These are phyloP conservation scores for Helarctos malayanus DNA, from an alignment of 2,797 vertebrate genomes.

Conservation along the genomic window DNA sequence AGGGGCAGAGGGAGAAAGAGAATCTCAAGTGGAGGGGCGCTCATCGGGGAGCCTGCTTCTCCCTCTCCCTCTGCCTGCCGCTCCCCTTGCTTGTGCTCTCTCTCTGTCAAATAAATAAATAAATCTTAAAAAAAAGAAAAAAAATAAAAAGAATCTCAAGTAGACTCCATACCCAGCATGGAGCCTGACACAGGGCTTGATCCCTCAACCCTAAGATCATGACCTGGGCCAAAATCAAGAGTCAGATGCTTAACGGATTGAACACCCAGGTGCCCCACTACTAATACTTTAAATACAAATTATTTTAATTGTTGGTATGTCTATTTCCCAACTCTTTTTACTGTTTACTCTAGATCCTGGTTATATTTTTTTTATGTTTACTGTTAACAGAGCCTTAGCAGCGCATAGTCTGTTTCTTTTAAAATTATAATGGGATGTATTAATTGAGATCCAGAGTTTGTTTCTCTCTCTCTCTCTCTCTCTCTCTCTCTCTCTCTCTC, in stretches of 20 bases:
- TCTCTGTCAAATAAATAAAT: no score
- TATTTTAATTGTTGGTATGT: background rate
- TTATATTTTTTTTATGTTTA: background rate
- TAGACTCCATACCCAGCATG: background rate
- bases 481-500: no score
- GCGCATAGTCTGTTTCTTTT: background rate
- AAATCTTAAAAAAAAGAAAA: no score
- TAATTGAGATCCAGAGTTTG: background rate
- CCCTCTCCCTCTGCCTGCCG: no score
- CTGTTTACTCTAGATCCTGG: background rate
- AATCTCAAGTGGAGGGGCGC: background rate
- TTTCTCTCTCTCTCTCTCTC: background rate
- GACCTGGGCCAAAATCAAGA: background rate
- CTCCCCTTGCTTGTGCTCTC: no score
- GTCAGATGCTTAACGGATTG: background rate
- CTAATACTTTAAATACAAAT: conserved; percentile 30
- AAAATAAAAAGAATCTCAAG: background rate
- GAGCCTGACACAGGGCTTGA: background rate
- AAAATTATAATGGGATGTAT: background rate
- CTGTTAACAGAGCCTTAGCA: background rate
- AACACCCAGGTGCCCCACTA: background rate
- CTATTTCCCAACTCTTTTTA: background rate
- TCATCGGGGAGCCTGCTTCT: no score
- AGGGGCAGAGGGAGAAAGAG: background rate
- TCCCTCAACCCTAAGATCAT: background rate